Evolutionary conservation across 2,113 vertebrate species (phyloP).

Genomic region (Sceloporus undulatus): DNA sequence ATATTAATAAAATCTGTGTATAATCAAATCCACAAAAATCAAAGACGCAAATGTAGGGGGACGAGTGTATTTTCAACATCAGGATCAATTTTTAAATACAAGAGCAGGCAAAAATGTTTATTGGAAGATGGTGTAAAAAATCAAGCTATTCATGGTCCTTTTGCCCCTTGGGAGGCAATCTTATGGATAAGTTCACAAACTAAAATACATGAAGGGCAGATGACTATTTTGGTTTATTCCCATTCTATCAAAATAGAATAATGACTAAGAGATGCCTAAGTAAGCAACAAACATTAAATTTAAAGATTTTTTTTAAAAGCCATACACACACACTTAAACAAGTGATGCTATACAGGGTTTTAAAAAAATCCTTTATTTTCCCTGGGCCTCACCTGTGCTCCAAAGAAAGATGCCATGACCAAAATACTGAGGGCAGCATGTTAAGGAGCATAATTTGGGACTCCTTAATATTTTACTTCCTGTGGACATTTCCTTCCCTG

Average conservation of each 20-base stretch:
- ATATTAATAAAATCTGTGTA: no score
- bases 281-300: not conserved
- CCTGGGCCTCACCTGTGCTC: not conserved
- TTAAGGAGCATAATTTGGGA: constrained; percentile 46
- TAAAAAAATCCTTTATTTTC: not conserved
- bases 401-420: not conserved
- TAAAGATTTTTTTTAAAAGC: not conserved
- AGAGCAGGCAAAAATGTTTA: not conserved
- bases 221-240: not conserved
- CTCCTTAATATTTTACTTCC: constrained; percentile 48
- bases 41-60: no score
- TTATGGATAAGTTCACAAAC: not conserved
- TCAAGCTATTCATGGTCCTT: not conserved
- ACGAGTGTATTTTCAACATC: not conserved
- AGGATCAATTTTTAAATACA: not conserved
- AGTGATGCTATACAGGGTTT: not conserved
- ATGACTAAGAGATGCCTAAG: not conserved
- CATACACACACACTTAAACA: not conserved
- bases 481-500: constrained; percentile 52
- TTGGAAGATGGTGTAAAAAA: not conserved
- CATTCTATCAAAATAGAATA: not conserved
- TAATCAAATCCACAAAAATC: no score
- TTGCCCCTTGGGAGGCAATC: no score
- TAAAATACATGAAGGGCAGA: not conserved
- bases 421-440: not conserved